Evolutionary conservation across 37 sponge, comb jelly and placozoan species (phyloP), one percentile per base, ranked within the genome.

Genomic region (Chondrosia reniformis): DNA sequence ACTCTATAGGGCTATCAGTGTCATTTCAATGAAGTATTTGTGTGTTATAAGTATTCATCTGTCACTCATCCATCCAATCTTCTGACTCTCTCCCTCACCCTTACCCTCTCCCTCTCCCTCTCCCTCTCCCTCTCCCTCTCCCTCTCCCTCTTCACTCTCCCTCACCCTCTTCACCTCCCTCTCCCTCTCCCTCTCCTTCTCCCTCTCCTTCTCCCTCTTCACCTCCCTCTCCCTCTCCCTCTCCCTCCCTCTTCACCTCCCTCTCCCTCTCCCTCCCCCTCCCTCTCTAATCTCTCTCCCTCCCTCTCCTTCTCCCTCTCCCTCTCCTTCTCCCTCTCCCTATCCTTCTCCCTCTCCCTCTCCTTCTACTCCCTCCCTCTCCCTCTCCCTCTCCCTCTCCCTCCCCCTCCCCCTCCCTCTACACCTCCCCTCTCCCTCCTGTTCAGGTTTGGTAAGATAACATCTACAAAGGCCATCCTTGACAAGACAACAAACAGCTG

Each of bases 401-500:
- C 28, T 65, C 28, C 33, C 33, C 7, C 7, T 65, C 67, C 7
- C 37, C 7, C 3, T 24, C 27, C 33, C n/a, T n/a, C n/a, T n/a
- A n/a, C n/a, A n/a, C n/a, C n/a, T n/a, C n/a, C n/a, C n/a, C n/a
- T n/a, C n/a, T n/a, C n/a, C n/a, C n/a, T n/a, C 36, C 45, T 28
- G 38, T 38, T 24, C 84, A 95, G 99, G 73, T 97, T 85, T 91
- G 99, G 99, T 8, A 87, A 79, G 73, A 98, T 98, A 24, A 81
- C 88, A 39, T 93, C 94, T 0, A 92, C 93, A 13, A 98, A 98
- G 78, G 94, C 96, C 28, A 98, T 98, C 42, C 73, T 95, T 45
- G 96, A 98, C 76, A 98, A 95, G 84, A 58, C 88, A 36, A 91
- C 91, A 37, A 89, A 83, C 67, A 37, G 80, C 22, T 98, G 99